A percentile compares a stretch with the other conserved stretches of the same genome.
phyloP scores from a whole-genome alignment of 2,888 invertebrate genomes.

The Drosophila rubida region DNA sequence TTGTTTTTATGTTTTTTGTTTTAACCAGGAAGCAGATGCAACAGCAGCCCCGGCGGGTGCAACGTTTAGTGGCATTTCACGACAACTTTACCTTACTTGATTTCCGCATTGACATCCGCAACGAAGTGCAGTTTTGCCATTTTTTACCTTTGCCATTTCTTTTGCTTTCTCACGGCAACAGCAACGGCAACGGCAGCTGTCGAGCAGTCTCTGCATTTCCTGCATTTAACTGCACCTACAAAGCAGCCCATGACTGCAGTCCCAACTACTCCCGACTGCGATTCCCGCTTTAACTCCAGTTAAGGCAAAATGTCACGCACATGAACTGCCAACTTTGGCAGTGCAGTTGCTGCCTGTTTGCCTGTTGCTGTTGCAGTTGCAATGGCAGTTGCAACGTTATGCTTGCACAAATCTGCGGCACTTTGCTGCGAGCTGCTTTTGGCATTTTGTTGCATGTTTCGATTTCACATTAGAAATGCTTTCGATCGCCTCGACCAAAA shows the following conservation, averaged over 20 bases:
- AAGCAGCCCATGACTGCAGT: slow-evolving; percentile 17
- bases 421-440: slow-evolving; percentile 50
- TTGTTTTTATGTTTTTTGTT: neutral
- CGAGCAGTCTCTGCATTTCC: slow-evolving; percentile 51
- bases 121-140: slow-evolving; percentile 36
- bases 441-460: slow-evolving; percentile 79
- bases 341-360: slow-evolving; percentile 9
- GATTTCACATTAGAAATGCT: slow-evolving; percentile 82
- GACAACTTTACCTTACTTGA: slow-evolving; percentile 51
- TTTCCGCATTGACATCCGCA: slow-evolving; percentile 78
- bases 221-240: slow-evolving; percentile 70
- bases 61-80: slow-evolving; percentile 75
- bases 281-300: slow-evolving; percentile 21
- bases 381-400: slow-evolving; percentile 59
- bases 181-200: slow-evolving; percentile 53
- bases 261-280: slow-evolving; percentile 31
- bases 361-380: slow-evolving; percentile 12
- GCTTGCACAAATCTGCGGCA: slow-evolving; percentile 49
- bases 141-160: slow-evolving; percentile 74
- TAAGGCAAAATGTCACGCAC: slow-evolving; percentile 73
- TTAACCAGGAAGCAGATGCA: slow-evolving; percentile 62
- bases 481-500: slow-evolving; percentile 70
- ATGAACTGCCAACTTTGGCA: slow-evolving; percentile 65
- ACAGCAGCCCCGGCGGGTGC: slow-evolving; percentile 8
- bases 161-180: slow-evolving; percentile 74